A percentile compares a stretch with the other conserved stretches of the same genome.
Evolutionary conservation across 2,888 invertebrate genomes (phyloP).

Genomic region (Calliscelio sp.): DNA sequence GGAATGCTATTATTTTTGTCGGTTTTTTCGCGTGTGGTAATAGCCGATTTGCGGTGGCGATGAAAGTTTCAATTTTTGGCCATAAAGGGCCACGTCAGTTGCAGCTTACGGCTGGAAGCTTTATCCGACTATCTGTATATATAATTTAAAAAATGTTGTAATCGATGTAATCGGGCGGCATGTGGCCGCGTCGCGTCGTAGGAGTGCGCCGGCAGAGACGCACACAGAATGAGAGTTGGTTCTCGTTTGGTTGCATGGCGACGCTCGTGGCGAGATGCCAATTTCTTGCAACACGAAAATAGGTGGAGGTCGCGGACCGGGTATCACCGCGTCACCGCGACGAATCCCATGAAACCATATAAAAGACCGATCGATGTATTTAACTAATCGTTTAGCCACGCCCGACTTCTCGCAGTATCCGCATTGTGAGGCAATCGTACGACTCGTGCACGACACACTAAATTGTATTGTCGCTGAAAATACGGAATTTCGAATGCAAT

Average conservation of each 20-base stretch:
- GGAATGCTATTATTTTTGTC: no score
- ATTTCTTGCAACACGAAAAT: conserved; percentile 80
- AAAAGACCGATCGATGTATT: conserved; percentile 71
- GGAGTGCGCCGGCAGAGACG: conserved; percentile 52
- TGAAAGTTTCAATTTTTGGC: not conserved
- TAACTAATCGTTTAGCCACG: conserved; percentile 71
- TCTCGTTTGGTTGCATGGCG: conserved; percentile 72
- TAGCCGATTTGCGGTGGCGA: not conserved
- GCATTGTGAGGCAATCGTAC: conserved; percentile 62
- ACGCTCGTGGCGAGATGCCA: conserved; percentile 78
- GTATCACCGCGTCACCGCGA: conserved; percentile 64
- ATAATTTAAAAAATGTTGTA: conserved; percentile 71
- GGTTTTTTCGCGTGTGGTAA: not conserved
- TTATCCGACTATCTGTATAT: not conserved
- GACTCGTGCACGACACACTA: conserved; percentile 54
- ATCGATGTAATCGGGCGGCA: conserved; percentile 75
- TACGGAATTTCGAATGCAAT: conserved; percentile 62
- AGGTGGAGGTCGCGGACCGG: conserved; percentile 79
- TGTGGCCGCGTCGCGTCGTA: conserved; percentile 32
- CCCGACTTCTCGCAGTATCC: conserved; percentile 64
- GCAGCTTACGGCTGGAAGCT: not conserved
- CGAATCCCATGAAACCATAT: conserved; percentile 70
- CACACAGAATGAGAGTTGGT: conserved; percentile 66
- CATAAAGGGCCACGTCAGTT: not conserved
- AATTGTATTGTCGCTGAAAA: conserved; percentile 53